Evolutionary conservation across 2,888 invertebrate genomes (phyloP).

Genomic region (Hypomecis punctinalis): DNA sequence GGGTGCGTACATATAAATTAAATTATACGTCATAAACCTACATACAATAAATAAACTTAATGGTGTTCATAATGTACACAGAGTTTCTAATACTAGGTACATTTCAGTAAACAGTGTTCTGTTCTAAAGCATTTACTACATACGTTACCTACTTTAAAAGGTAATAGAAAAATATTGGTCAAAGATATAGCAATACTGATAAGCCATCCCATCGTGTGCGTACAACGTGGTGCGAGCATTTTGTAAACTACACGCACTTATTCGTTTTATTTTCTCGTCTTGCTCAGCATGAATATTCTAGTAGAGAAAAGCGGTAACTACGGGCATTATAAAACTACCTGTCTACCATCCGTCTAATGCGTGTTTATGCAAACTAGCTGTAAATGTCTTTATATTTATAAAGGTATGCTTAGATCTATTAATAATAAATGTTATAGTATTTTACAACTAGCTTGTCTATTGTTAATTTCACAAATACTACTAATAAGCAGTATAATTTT

Average conservation of each 20-base stretch:
- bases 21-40: too few species aligned
- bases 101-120: too few species aligned
- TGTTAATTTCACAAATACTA: too few species aligned
- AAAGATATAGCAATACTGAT: not conserved
- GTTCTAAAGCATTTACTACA: too few species aligned
- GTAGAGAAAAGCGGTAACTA: constrained; percentile 54
- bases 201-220: not conserved
- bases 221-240: not conserved
- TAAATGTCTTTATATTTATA: constrained; percentile 10
- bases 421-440: too few species aligned
- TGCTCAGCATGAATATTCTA: constrained; percentile 54
- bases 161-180: not conserved
- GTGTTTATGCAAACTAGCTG: constrained; percentile 18
- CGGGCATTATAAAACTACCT: constrained; percentile 23
- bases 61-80: too few species aligned
- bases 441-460: too few species aligned
- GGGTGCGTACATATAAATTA: too few species aligned
- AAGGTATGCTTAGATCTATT: too few species aligned
- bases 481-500: too few species aligned
- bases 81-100: too few species aligned
- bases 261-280: constrained; percentile 30
- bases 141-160: not conserved
- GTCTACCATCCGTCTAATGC: constrained; percentile 14
- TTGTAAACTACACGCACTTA: constrained; percentile 14
- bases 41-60: too few species aligned